Conservation (phyloP, 2,888 invertebrate species). For the Stomorhina lunata region DNA sequence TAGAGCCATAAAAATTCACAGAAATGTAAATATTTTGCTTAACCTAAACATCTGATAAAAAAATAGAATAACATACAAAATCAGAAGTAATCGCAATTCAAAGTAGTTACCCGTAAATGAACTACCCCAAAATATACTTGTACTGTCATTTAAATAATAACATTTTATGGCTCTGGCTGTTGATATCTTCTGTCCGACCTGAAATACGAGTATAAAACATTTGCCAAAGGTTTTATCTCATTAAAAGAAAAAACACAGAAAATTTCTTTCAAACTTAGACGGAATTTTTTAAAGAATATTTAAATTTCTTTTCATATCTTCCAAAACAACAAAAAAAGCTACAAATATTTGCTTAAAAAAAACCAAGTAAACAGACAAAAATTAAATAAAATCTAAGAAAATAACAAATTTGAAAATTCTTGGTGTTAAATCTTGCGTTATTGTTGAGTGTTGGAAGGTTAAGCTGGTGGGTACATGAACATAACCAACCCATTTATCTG, state of each 20-base stretch:
- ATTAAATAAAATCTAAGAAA: neutral
- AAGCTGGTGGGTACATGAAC: constrained; percentile 44
- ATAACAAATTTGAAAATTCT: neutral
- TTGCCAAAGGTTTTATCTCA: constrained; percentile 29
- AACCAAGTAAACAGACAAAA: constrained; percentile 25
- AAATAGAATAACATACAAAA: neutral
- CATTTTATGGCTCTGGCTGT: constrained; percentile 25
- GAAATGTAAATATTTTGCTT: constrained; percentile 74
- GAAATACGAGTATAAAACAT: neutral
- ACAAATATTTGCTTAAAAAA: constrained; percentile 43
- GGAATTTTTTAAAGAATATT: constrained; percentile 40
- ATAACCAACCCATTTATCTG: neutral
- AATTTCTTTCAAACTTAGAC: constrained; percentile 22
- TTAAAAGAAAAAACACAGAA: neutral
- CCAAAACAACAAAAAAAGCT: too few relatives aligned
- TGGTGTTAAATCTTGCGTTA: constrained; percentile 55
- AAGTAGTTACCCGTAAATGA: neutral
- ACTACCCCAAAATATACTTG: neutral
- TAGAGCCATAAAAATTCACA: constrained; percentile 65
- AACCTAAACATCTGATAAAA: constrained; percentile 25
- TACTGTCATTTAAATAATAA: neutral
- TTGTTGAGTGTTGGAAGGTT: constrained; percentile 59
- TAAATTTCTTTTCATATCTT: neutral
- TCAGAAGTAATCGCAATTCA: neutral
- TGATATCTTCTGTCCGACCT: constrained; percentile 33